Evolutionary conservation across 2,113 vertebrate genomes (phyloP).

Genomic region (Eupsittula cactorum): DNA sequence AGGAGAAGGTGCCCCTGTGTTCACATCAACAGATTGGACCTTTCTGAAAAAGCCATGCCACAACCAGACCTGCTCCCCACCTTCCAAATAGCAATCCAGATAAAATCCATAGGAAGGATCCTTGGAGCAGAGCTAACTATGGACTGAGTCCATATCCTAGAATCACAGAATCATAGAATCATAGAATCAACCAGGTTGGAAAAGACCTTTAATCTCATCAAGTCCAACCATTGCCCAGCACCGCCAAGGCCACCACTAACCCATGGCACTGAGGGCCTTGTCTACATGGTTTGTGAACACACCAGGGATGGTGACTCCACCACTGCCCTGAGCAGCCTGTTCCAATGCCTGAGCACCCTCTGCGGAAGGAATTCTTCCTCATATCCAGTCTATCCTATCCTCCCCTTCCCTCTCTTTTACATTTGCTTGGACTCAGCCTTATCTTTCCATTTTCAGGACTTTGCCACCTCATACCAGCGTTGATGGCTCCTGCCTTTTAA

Average conservation of each 20-base stretch:
- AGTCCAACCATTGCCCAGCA: neutral
- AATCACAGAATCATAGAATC: neutral
- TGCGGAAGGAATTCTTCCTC: neutral
- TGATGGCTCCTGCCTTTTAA: neutral
- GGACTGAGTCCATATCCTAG: rapidly evolving
- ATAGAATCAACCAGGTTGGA: neutral
- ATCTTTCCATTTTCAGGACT: neutral
- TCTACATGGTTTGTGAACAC: neutral
- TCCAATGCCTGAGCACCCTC: neutral
- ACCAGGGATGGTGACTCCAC: neutral
- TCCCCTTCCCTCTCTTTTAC: neutral
- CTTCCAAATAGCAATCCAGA: neutral
- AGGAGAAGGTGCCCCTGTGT: neutral
- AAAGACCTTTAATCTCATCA: neutral
- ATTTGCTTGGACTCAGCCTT: neutral
- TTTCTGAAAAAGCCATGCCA: neutral
- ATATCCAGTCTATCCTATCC: neutral
- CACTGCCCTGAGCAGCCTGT: neutral
- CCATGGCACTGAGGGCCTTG: neutral
- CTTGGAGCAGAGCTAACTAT: neutral
- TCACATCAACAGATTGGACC: neutral
- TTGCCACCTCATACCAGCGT: rapidly evolving
- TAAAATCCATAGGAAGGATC: neutral
- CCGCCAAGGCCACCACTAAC: neutral
- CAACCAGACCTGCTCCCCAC: neutral